These are phyloP conservation scores for Lathronympha strigana DNA, from an alignment of 2,888 invertebrate genomes.

Conservation along the genomic window DNA sequence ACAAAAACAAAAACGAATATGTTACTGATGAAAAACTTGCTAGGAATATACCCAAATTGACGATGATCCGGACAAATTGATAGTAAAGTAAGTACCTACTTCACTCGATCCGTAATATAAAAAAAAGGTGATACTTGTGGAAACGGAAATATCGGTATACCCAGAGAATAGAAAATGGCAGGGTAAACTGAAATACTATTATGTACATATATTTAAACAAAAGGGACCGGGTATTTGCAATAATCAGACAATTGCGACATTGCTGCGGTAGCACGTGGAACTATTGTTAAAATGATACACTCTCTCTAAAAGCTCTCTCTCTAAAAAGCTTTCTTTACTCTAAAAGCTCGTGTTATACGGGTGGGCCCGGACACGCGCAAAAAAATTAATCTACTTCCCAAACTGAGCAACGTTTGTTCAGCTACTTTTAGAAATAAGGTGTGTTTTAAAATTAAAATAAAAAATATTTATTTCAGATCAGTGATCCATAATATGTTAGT, in stretches of 20 bases:
- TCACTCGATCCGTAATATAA: conserved; percentile 6
- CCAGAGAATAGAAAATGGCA: background rate
- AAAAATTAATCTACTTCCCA: too few relatives aligned
- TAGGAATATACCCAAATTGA: too few relatives aligned
- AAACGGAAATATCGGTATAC: background rate
- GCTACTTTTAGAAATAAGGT: too few relatives aligned
- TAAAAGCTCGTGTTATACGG: too few relatives aligned
- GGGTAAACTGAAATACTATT: conserved; percentile 13
- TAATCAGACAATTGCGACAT: background rate
- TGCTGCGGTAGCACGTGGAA: background rate
- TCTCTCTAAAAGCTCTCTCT: too few relatives aligned
- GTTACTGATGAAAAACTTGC: background rate
- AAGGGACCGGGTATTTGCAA: conserved; percentile 1
- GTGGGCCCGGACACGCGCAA: too few relatives aligned
- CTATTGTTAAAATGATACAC: background rate
- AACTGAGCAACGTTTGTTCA: too few relatives aligned
- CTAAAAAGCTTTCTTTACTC: too few relatives aligned
- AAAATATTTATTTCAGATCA: too few relatives aligned
- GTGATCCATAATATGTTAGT: too few relatives aligned
- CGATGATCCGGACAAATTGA: conserved; percentile 8
- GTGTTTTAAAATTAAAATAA: too few relatives aligned
- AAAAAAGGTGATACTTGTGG: background rate
- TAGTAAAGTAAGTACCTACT: background rate
- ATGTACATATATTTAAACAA: background rate
- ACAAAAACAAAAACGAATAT: background rate